A percentile compares a stretch with the other conserved stretches of the same genome.
These are phyloP conservation scores for Vidua chalybeata DNA, from an alignment of 2,113 vertebrate species.

Conservation along the genomic window DNA sequence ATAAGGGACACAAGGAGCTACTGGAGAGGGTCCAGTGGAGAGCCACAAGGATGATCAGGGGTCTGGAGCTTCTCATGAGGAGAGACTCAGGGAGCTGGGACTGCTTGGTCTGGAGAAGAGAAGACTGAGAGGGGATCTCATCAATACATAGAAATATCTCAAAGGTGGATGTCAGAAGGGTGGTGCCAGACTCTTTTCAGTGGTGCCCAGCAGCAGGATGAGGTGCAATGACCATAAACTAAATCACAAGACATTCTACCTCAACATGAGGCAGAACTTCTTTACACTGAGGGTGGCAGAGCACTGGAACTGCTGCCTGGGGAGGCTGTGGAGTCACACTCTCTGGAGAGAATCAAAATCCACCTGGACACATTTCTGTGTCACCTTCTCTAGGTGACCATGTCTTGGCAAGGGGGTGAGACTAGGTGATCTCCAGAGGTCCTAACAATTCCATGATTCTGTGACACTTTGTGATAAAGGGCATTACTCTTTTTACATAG, in stretches of 20 bases:
- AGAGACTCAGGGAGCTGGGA: neutral
- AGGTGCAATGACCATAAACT: rapidly evolving
- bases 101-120: neutral
- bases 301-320: neutral
- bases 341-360: neutral
- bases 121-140: neutral
- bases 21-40: neutral
- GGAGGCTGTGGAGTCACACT: neutral
- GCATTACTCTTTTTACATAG: neutral
- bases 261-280: rapidly evolving
- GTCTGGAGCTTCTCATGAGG: neutral
- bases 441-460: neutral
- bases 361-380: rapidly evolving
- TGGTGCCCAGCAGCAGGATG: rapidly evolving
- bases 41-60: neutral
- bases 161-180: neutral
- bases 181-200: neutral
- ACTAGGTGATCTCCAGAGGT: neutral
- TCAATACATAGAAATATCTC: neutral
- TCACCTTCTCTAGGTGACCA: neutral
- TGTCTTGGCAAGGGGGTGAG: neutral
- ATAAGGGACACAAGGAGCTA: neutral
- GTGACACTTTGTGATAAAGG: neutral
- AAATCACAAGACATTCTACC: neutral
- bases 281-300: neutral